Base-by-base conservation (phyloP, 2,797 vertebrate species). In the Apogon talboti region DNA sequence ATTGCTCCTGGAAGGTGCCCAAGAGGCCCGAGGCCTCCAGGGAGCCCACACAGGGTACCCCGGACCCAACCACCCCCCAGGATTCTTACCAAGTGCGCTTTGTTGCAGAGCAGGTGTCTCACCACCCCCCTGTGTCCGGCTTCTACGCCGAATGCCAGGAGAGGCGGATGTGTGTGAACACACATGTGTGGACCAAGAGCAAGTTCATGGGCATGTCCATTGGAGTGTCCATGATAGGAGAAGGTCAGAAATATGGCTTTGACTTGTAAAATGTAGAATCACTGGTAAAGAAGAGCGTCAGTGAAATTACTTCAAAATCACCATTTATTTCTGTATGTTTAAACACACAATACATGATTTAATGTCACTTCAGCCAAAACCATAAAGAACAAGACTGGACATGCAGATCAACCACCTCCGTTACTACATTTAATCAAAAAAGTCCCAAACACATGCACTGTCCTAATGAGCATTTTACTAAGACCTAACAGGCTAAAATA, bases 181-280 rank as follows among this genome's bases (percentile, higher is more conserved):
- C 96, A 0, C 97, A 99, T 0, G 94, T 99, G 79, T 99, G 98
- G 98, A 99, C 98, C 87, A 99, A 98, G 89, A 99, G 98, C 93
- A 99, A 99, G 92, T 99, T 99, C 92, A 95, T 99, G 93, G 98
- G 98, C 50, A 99, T 99, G 98, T 99, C 98, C 2, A 99, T 99
- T 57, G 98, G 98, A 0, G 98, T 99, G 49, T 97, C 96, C 0
- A 99, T 99, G 97, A 91, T 97, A 16, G 98, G 98, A 11, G 98
- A 99, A 91, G 98, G 98, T 99, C 19, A 74, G 69, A 16, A 13
- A 7, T 1, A 10, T 35, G 33, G 33, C 33, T 35, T 35, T 35
- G 33, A 35, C 9, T 35, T 35, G 7, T 35, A 35, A 35, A 35
- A 35, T 35, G 7, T 10, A 35, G 7, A 30, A 30, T 35, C 33